Base-by-base conservation (phyloP, 2,797 vertebrate genomes). In the Botia kubotai region DNA sequence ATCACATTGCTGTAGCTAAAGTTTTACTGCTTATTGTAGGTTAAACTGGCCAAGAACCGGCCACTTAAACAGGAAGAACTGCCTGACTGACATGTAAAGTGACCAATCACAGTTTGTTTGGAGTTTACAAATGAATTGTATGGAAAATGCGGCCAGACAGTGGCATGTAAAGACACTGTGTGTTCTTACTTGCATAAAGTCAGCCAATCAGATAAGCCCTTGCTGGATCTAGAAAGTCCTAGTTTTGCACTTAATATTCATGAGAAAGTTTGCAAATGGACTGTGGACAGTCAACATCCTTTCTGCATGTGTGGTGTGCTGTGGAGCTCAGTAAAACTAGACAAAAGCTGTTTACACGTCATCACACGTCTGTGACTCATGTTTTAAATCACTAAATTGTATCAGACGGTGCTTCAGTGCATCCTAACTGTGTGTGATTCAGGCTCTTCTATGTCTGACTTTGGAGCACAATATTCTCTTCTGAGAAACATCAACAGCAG, bases 341-440 rank as follows among this genome's bases (percentile, higher is more conserved):
- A 62, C 58, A 62, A 62, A 62, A 62, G 58, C 13, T 62, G 60
- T 63, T 60, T 63, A 63, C 29, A 33, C 13, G 21, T 81, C 55
- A 75, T 53, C 55, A 29, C 58, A 58, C 57, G 10, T 23, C 5
- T 60, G 57, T 60, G 57, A 60, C 58, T 60, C 23, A 26, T 11
- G n/a, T 57, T 23, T 6, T 62, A 62, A 50, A 75, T 55, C 60
- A 17, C 53, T 62, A 8, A 4, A 57, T 58, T 60, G 62, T 16
- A 50, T 67, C 53, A 19, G 17, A 39, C 65, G 36, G 66, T 53
- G 33, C 10, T 70, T 72, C 62, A 80, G 46, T 5, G 19, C 50
- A 23, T 52, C 12, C 36, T 5, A 50, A 17, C 19, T 11, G 19
- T 33, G 19, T 14, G 63, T 19, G 72, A 60, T 23, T 36, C n/a